Evolutionary conservation across 2,888 invertebrate genomes (phyloP), one percentile per base, ranked within the genome.

Genomic region (Apomyelois bistriatella): DNA sequence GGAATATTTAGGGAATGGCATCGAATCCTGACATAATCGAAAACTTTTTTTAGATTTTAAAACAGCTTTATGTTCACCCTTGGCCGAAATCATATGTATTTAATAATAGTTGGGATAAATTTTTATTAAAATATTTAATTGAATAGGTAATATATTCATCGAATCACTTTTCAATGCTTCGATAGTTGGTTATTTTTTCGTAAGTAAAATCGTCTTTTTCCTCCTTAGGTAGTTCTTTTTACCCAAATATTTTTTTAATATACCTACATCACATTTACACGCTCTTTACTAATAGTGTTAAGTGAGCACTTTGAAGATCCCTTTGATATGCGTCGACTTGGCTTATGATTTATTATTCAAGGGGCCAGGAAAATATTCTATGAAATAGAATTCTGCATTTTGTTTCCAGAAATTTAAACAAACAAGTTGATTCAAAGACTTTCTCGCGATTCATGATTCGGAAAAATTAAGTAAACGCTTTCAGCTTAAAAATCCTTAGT

Each of bases 341-440:
- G 70, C 74, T 76, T 75, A 76, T 76, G 76, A 85, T 84, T 81
- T 82, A 82, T 83, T 79, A 82, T 80, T 82, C 74, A 81, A 67
- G 63, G 64, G 59, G 58, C 67, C 57, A 48, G 67, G 62, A 69
- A 68, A 76, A 68, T 68, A 69, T 76, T 73, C 64, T 70, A 69
- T 75, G 66, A 66, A 40, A 16, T 65, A 54, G 60, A 67, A 61
- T 62, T 54, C 54, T 55, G 52, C 56, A 57, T 61, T 64, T 61
- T 62, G 63, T 68, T 68, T 63, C 61, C 59, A 55, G 62, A 66
- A 68, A 66, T 60, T 58, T 57, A 66, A 64, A 63, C 58, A 53
- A 53, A 55, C 50, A 28, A 28, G 7, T 5, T 53, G 40, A 50
- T 6, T 22, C 13, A 35, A n/a, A 42, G 10, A 15, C 15, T 37